Evolutionary conservation across 2,888 invertebrate genomes (phyloP), one percentile per base, ranked within the genome.

Genomic region (Campoplex nolae): DNA sequence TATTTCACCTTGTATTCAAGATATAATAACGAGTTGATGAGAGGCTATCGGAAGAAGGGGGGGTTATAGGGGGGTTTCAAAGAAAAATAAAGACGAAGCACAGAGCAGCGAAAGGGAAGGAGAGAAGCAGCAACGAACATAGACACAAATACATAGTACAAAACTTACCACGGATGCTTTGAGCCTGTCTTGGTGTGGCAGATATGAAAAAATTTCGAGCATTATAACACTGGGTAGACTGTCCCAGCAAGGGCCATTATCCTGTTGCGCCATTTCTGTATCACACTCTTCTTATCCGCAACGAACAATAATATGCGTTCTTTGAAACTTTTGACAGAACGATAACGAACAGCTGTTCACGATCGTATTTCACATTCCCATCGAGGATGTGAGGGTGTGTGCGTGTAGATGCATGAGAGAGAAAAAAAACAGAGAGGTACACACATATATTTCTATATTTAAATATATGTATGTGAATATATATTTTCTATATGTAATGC

Each of bases 221-320:
- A 95, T 92, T 86, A 95, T 94, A 76, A 95, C 94, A 89, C 94
- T 95, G 73, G 95, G 95, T 84, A 95, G 90, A 89, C 92, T 94
- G 88, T 94, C 94, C 95, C 95, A 95, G 90, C 90, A 92, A 73
- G 92, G 91, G 84, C 90, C 88, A 76, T 87, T 88, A 82, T 92
- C 92, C 88, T 92, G 91, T 88, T 93, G 93, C 89, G 90, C 92
- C 92, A 93, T 93, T 92, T 92, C 32, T 32, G 91, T 77, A 77
- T 80, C 28, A 42, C 23, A 51, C 67, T 45, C 42, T 45, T 16
- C 38, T 45, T 75, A 68, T 65, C 81, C 71, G 58, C 62, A 51
- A 51, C 54, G 45, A 65, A 73, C 42, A 82, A 74, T 65, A 32
- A 67, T 84, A 42, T 35, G 48, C 58, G 71, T 68, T 54, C 75